These are phyloP conservation scores for Thymelicus lineola DNA, from an alignment of 2,888 invertebrate species.

Conservation along the genomic window DNA sequence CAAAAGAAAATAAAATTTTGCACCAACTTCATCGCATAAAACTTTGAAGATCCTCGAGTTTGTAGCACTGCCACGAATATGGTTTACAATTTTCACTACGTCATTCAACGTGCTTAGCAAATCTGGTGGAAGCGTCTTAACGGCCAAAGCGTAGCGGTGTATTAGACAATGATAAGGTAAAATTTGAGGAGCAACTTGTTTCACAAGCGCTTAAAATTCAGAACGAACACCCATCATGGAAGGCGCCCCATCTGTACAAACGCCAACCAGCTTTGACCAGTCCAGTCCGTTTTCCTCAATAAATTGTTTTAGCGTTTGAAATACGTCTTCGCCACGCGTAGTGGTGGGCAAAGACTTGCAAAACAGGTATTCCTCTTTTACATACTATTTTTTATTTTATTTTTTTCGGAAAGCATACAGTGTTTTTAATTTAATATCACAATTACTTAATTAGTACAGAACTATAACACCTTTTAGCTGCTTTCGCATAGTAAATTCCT, in stretches of 20 bases:
- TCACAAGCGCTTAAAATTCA: conserved; percentile 47
- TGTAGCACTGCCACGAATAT: conserved; percentile 44
- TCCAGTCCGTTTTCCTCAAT: conserved; percentile 44
- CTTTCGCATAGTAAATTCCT: too few relatives aligned
- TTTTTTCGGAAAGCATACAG: too few relatives aligned
- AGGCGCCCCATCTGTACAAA: conserved; percentile 46
- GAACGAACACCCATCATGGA: conserved; percentile 39
- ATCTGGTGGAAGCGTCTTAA: conserved; percentile 40
- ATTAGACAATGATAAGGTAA: conserved; percentile 44
- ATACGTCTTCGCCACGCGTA: conserved; percentile 46
- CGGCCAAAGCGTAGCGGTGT: conserved; percentile 46
- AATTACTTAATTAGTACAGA: too few relatives aligned
- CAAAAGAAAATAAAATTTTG: conserved; percentile 42
- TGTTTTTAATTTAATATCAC: too few relatives aligned
- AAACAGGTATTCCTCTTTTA: conserved; percentile 45
- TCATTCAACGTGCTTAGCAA: conserved; percentile 43
- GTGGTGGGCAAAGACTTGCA: conserved; percentile 47
- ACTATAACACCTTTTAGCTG: too few relatives aligned
- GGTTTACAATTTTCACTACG: conserved; percentile 46
- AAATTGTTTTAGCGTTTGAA: conserved; percentile 45
- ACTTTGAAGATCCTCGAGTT: conserved; percentile 41
- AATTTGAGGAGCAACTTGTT: conserved; percentile 46
- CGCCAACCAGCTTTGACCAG: conserved; percentile 46
- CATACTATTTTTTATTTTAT: too few relatives aligned
- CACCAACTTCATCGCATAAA: conserved; percentile 43